Evolutionary conservation across 2,113 vertebrate genomes (phyloP), one percentile per base, ranked within the genome.

Genomic region (Ictalurus furcatus): DNA sequence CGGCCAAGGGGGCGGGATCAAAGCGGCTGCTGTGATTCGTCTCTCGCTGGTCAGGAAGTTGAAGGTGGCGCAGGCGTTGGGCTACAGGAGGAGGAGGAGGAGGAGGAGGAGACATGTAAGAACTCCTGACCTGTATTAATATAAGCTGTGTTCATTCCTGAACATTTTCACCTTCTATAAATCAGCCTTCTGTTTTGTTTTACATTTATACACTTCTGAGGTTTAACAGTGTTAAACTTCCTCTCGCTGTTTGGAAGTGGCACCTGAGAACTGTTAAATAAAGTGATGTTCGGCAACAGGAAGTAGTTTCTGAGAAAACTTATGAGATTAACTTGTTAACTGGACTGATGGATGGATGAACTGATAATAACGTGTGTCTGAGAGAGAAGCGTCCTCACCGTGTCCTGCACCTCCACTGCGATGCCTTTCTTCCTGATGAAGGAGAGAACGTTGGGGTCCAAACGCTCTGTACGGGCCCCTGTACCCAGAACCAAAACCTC

Each of bases 401-500:
- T 99, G 93, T 98, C 98, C 91, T 98, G 98, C 85, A 99, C 95
- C 93, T 99, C 98, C 91, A 99, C 95, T 0, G 97, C 96, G 0
- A 99, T 96, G 82, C 97, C 96, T n/a, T 97, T 96, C 48, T 90
- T 93, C 85, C 93, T 96, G 91, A 99, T 93, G 14, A 96, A 93
- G 59, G 90, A 93, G 2, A 98, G 89, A 3, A 96, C 87, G 0
- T 87, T 5, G 0, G 97, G 93, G 4, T 96, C 91, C 23, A 99
- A 93, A 80, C 95, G 92, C 92, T 98, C 96, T 8, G 96, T 92
- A 1, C 93, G 93, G 82, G 95, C 92, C 9, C 98, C 98, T 0
- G 98, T 97, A n/a, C 98, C 98, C 94, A 99, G 92, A 71, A 99
- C 97, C 19, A 99, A 94, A 88, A 99, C 96, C 93, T 99, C 98